Evolutionary conservation across 2,888 invertebrate species (phyloP), one percentile per base, ranked within the genome.

Genomic region (Toxonevra muliebris): DNA sequence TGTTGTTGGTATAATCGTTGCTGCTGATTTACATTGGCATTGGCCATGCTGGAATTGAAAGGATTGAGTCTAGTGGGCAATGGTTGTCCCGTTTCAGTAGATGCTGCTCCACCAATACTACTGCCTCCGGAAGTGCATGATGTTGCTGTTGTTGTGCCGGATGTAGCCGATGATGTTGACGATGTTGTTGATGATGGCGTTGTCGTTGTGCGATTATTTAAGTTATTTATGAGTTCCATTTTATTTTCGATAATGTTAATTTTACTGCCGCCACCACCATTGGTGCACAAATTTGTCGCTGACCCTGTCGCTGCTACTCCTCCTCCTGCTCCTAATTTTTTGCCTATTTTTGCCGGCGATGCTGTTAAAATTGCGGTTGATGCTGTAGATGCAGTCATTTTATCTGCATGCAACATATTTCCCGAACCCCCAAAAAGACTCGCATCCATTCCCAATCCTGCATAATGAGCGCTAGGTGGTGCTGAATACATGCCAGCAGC

Each of bases 161-260:
- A 61, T 58, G 71, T 61, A 70, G 71, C 55, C 62, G 70, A 42
- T 10, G 64, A 71, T 53, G 66, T 65, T 60, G 71, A 65, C 68
- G 74, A 67, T 54, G 73, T 60, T 43, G 72, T 64, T 43, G 63
- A 66, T 61, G 72, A 63, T 64, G 74, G 65, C 58, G 74, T 61
- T 53, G 74, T 62, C 48, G 70, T 73, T 66, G 76, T 75, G 73
- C 77, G 75, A 74, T 76, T 30, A 30, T 30, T 78, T 69, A 77
- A 75, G 75, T 80, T 80, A 77, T 79, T 80, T 76, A 81, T 78
- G 73, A 78, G 77, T 75, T 81, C 81, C 77, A 84, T 80, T 80
- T 82, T 81, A 75, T 85, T 85, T 74, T 86, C 86, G 62, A 82
- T 86, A 58, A 85, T 85, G 72, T 85, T 85, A 72, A 86, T 84